These are phyloP conservation scores for Solea senegalensis DNA, from an alignment of 2,113 vertebrate species.

Conservation along the genomic window DNA sequence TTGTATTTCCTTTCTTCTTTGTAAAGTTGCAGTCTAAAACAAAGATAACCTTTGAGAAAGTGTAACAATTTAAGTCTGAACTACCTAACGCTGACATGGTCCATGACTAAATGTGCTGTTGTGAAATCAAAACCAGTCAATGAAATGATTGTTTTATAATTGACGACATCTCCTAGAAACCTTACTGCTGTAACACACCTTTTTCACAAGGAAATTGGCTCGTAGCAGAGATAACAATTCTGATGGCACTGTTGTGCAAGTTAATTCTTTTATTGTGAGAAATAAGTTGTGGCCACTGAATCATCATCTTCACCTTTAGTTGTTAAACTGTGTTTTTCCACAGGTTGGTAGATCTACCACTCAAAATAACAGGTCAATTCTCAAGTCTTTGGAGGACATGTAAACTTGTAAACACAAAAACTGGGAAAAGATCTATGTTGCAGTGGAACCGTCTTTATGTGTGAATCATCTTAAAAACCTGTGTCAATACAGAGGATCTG, in stretches of 20 bases:
- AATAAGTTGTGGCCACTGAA: no score
- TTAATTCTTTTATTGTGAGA: no score
- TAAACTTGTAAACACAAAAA: background rate
- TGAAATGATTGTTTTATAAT: background rate
- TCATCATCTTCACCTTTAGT: no score
- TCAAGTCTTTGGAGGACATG: background rate
- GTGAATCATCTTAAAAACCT: conserved; percentile 12
- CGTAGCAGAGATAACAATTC: no score
- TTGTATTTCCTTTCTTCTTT: background rate
- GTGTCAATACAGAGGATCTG: conserved; percentile 19
- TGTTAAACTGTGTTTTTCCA: no score
- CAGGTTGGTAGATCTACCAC: no score
- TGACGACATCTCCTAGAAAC: background rate
- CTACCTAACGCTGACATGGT: background rate
- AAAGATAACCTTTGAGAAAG: background rate
- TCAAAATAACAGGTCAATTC: background rate
- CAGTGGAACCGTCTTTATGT: background rate
- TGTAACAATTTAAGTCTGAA: background rate
- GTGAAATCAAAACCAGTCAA: background rate
- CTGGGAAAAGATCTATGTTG: background rate
- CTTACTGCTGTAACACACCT: no score
- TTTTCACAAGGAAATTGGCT: no score
- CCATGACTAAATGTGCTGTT: conserved; percentile 12
- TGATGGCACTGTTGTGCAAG: no score
- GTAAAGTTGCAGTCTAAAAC: no score